Evolutionary conservation across 2,888 invertebrate species (phyloP).

Genomic region (Drosophila mulleri): DNA sequence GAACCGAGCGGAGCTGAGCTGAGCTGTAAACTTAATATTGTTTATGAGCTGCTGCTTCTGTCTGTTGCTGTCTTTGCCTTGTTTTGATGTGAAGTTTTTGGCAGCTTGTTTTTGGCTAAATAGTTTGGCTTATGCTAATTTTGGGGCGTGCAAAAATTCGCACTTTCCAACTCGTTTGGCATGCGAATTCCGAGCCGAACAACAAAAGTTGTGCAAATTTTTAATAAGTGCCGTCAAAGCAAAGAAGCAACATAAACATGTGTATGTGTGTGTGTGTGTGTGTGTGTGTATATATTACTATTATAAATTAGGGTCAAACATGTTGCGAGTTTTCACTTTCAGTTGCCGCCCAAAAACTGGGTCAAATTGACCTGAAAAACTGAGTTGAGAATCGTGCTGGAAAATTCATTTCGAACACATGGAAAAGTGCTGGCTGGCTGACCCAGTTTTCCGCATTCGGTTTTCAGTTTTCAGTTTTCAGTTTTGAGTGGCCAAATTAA

Average conservation of each 20-base stretch:
- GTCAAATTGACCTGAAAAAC: slow-evolving; percentile 38
- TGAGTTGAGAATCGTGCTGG: slow-evolving; percentile 42
- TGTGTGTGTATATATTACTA: not conserved
- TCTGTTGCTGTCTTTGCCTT: slow-evolving; percentile 20
- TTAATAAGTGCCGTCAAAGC: slow-evolving; percentile 51
- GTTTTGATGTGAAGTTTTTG: slow-evolving; percentile 8
- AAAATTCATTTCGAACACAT: slow-evolving; percentile 48
- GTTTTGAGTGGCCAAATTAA: slow-evolving; percentile 35
- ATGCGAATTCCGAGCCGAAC: slow-evolving; percentile 50
- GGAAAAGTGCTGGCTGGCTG: slow-evolving; percentile 25
- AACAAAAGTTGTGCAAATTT: slow-evolving; percentile 54
- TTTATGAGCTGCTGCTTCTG: slow-evolving; percentile 9
- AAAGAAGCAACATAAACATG: no score
- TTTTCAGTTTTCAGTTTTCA: not conserved
- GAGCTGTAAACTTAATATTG: slow-evolving; percentile 35
- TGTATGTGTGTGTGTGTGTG: not conserved
- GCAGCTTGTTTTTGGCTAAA: slow-evolving; percentile 16
- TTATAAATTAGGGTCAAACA: slow-evolving; percentile 76
- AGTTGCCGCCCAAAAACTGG: slow-evolving; percentile 53
- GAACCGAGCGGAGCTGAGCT: not conserved
- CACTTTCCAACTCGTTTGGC: slow-evolving; percentile 80
- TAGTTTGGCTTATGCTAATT: slow-evolving; percentile 62
- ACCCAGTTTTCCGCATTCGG: slow-evolving; percentile 49
- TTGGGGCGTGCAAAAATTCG: slow-evolving; percentile 82
- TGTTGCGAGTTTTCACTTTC: slow-evolving; percentile 73